Conservation (phyloP, 2,888 invertebrate species). For the Hypolimnas misippus region DNA sequence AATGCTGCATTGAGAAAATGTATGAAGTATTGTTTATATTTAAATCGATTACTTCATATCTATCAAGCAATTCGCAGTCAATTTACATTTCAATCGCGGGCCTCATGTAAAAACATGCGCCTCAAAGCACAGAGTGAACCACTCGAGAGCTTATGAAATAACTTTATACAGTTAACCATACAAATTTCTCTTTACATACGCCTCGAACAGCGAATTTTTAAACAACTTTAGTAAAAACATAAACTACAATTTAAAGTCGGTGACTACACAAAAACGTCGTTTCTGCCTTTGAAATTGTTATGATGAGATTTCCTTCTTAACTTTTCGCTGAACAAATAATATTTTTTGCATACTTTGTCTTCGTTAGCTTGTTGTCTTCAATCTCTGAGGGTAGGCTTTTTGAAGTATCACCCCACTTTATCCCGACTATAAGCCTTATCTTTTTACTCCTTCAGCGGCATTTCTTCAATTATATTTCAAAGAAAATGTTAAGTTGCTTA, state of each 20-base stretch:
- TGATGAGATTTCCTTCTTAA: slow-evolving; percentile 35
- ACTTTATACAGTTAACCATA: slow-evolving; percentile 3
- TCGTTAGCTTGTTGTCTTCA: slow-evolving; percentile 39
- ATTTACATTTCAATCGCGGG: slow-evolving; percentile 47
- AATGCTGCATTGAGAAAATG: too few species aligned
- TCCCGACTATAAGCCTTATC: slow-evolving; percentile 27
- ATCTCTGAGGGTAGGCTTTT: slow-evolving; percentile 36
- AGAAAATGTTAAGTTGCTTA: slow-evolving; percentile 39
- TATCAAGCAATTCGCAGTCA: slow-evolving; percentile 36
- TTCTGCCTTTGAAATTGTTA: slow-evolving; percentile 49
- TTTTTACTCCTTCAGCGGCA: slow-evolving; percentile 25
- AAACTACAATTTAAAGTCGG: slow-evolving; percentile 7
- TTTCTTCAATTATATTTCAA: slow-evolving; percentile 29
- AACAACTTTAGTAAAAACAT: background rate
- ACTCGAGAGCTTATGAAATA: slow-evolving; percentile 17
- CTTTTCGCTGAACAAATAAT: slow-evolving; percentile 32
- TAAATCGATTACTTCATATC: too few species aligned
- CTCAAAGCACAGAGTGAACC: slow-evolving; percentile 14
- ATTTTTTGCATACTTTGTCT: slow-evolving; percentile 42
- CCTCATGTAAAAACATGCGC: slow-evolving; percentile 48
- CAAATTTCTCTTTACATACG: background rate
- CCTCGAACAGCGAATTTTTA: background rate
- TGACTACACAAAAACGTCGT: slow-evolving; percentile 9
- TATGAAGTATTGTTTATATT: too few species aligned
- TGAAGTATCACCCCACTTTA: slow-evolving; percentile 31